phyloP scores from a whole-genome alignment of 2,113 vertebrate species.

The Lophochroa leadbeateri region DNA sequence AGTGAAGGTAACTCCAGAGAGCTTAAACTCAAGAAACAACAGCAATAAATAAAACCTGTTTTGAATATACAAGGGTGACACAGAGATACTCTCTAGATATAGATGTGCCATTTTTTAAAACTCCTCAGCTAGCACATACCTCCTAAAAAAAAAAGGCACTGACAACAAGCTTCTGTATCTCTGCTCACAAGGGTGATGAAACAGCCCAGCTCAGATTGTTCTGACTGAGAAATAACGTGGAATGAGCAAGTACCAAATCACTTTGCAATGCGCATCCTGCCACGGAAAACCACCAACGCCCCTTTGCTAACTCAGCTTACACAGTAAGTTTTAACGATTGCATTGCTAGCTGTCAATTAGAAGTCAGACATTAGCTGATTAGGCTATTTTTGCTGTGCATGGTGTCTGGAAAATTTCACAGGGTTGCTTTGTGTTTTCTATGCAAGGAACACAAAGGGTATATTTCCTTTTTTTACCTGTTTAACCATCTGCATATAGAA shows the following conservation, averaged over 20 bases:
- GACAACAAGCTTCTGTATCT: background rate
- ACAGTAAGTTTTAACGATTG: background rate
- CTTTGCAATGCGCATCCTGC: background rate
- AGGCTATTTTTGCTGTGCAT: background rate
- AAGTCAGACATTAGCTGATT: background rate
- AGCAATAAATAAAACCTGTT: background rate
- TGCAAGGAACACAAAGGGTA: background rate
- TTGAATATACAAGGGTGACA: background rate
- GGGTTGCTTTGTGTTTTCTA: background rate
- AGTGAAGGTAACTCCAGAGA: background rate
- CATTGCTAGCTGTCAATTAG: background rate
- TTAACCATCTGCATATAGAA: background rate
- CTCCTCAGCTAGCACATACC: background rate
- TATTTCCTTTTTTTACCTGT: background rate
- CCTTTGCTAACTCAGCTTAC: background rate
- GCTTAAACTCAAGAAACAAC: background rate
- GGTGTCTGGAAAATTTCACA: background rate
- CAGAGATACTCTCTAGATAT: background rate
- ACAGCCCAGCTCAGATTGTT: background rate
- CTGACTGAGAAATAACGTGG: rapidly evolving
- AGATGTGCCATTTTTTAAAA: background rate
- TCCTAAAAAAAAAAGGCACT: background rate
- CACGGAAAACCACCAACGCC: background rate
- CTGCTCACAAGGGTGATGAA: background rate
- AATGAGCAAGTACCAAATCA: background rate